Conservation (phyloP, 2,888 invertebrate genomes). For the Yponomeuta malinellus region DNA sequence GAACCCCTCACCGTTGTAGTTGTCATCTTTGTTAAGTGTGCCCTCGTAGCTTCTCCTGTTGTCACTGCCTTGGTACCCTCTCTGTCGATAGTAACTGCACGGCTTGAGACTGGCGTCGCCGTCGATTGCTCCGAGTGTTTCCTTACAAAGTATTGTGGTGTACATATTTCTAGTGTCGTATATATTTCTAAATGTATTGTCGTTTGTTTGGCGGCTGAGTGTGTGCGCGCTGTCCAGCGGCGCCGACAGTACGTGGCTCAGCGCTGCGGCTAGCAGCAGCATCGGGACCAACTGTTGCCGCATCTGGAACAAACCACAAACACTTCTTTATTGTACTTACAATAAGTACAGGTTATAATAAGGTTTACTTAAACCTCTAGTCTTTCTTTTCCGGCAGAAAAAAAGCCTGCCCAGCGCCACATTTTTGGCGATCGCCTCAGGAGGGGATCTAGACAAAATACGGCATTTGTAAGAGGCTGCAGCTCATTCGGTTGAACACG, state of each 20-base stretch:
- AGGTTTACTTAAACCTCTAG: no score
- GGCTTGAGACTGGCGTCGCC: conserved; percentile 25
- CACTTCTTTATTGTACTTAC: conserved; percentile 5
- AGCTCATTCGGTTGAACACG: no score
- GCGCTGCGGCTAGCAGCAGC: conserved; percentile 48
- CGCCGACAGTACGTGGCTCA: conserved; percentile 44
- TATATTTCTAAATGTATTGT: conserved; percentile 57
- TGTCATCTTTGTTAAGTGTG: conserved; percentile 32
- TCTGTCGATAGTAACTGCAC: conserved; percentile 20
- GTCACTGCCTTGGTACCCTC: neutral
- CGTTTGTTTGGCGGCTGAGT: conserved; percentile 41
- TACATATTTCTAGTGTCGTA: conserved; percentile 38
- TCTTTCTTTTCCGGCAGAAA: no score
- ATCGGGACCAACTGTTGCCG: conserved; percentile 46
- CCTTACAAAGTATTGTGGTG: conserved; percentile 47
- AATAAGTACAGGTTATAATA: no score
- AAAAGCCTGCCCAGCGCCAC: no score
- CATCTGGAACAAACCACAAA: conserved; percentile 56
- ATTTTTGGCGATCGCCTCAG: no score
- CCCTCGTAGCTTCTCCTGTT: conserved; percentile 18
- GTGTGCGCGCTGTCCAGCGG: conserved; percentile 29
- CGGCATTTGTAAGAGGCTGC: no score
- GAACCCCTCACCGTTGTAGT: conserved; percentile 50
- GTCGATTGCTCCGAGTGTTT: conserved; percentile 27
- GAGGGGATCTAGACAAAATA: no score